Conservation (phyloP, 2,888 invertebrate species). For the Athetis lepigone region DNA sequence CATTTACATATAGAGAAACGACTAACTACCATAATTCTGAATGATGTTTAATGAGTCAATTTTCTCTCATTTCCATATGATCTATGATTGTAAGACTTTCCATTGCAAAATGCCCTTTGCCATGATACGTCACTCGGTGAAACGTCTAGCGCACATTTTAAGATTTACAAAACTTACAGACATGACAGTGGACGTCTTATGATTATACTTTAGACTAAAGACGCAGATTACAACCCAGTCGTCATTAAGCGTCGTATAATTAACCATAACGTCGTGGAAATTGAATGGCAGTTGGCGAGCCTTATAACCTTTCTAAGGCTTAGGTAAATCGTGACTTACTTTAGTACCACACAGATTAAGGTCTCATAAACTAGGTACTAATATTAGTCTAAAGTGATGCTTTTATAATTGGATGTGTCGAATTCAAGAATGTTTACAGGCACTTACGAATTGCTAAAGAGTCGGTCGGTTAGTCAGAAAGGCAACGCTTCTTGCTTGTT, state of each 20-base stretch:
- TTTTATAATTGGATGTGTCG: too few relatives aligned
- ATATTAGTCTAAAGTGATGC: neutral
- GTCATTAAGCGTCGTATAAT: too few relatives aligned
- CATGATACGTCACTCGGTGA: constrained; percentile 31
- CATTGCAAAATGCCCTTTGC: constrained; percentile 28
- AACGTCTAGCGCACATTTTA: constrained; percentile 8
- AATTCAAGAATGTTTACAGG: too few relatives aligned
- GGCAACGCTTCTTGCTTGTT: too few relatives aligned
- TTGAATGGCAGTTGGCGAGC: neutral
- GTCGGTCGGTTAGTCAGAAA: too few relatives aligned
- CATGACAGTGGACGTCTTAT: constrained; percentile 5
- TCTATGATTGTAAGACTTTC: constrained; percentile 32
- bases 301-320: neutral
- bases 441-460: too few relatives aligned
- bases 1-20: constrained; percentile 10
- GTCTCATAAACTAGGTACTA: neutral
- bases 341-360: too few relatives aligned
- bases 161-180: constrained; percentile 30
- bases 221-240: neutral
- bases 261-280: neutral
- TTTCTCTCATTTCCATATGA: constrained; percentile 51
- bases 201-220: constrained; percentile 16
- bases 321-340: neutral
- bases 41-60: constrained; percentile 18
- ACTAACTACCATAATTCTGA: neutral